phyloP scores from a whole-genome alignment of 2,888 invertebrate species.

The Biston betularia region DNA sequence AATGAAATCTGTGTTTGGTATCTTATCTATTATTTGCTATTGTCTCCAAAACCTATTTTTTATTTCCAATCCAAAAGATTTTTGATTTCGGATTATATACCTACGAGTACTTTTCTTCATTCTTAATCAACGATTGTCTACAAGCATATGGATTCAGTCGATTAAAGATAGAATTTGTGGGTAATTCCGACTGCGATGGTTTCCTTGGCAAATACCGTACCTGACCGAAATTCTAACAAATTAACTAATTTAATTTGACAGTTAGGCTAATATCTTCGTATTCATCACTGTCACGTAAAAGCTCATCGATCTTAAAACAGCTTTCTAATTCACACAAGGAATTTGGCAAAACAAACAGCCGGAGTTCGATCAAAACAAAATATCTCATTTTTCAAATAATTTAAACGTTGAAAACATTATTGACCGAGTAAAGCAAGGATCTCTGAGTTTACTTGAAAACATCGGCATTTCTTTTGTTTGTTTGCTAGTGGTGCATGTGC shows the following conservation, averaged over 20 bases:
- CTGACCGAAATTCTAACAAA: constrained; percentile 20
- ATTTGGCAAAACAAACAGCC: constrained; percentile 28
- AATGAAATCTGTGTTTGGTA: too few relatives aligned
- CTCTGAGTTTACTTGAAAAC: too few relatives aligned
- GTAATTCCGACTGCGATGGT: constrained; percentile 8
- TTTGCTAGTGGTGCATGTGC: too few relatives aligned
- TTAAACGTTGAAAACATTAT: too few relatives aligned
- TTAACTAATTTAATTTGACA: constrained; percentile 24
- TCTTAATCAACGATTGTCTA: background rate
- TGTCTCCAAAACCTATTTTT: too few relatives aligned
- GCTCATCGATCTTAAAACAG: constrained; percentile 20
- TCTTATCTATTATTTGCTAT: too few relatives aligned
- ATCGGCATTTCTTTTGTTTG: too few relatives aligned
- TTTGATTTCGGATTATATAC: too few relatives aligned
- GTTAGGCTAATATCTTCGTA: constrained; percentile 27
- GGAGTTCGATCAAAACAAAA: constrained; percentile 15
- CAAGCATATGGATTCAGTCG: background rate
- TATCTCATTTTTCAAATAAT: background rate
- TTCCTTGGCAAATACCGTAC: constrained; percentile 12
- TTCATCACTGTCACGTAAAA: constrained; percentile 26
- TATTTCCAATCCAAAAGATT: too few relatives aligned
- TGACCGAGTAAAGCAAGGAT: too few relatives aligned
- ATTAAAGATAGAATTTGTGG: constrained; percentile 3
- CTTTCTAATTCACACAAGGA: constrained; percentile 32
- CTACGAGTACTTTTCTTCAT: background rate